Evolutionary conservation across 2,113 vertebrate species (phyloP), one percentile per base, ranked within the genome.

Genomic region (Bagarius yarrelli): DNA sequence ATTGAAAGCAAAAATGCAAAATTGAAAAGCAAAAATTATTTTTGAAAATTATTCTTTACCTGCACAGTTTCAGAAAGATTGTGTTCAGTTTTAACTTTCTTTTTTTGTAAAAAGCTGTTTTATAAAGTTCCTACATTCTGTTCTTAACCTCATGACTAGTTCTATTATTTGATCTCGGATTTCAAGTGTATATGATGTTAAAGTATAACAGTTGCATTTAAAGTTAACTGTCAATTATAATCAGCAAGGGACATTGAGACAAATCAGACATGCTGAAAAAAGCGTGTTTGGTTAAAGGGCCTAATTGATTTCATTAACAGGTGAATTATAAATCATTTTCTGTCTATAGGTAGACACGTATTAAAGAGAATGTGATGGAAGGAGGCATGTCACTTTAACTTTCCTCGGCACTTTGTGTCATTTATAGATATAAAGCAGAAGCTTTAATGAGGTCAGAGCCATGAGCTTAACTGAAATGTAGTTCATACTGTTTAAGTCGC

Each of bases 171-270:
- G 52, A 16, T 57, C 44, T 30, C 66, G 18, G 47, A 47, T 79
- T 79, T 79, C 25, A 79, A 44, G 34, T 79, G 60, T 67, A 83
- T 67, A 60, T 80, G 55, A 66, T 32, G 30, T 21, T 82, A 30
- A 60, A 55, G 72, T 53, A 64, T 81, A 81, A 74, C 40, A 63
- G 53, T 70, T 55, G 69, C 36, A 19, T 74, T 81, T 74, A 52
- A 63, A 81, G 59, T 81, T 59, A 53, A 19, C 70, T 81, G 79
- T 47, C 69, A 59, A 73, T 81, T 63, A 6, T 40, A 81, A 81
- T 47, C 79, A 73, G 30, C 57, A 40, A 80, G 80, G 64, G 72
- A 70, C 27, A 75, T 79, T 50, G 21, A 75, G 34, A 75, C 23
- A 11, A 25, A 40, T 40, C 5, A 76, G 50, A 76, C 75, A 60